Percentiles rank a stretch among this genome's conserved stretches.
These are phyloP conservation scores for Laspeyria flexula DNA, from an alignment of 2,888 invertebrate genomes.

Conservation along the genomic window DNA sequence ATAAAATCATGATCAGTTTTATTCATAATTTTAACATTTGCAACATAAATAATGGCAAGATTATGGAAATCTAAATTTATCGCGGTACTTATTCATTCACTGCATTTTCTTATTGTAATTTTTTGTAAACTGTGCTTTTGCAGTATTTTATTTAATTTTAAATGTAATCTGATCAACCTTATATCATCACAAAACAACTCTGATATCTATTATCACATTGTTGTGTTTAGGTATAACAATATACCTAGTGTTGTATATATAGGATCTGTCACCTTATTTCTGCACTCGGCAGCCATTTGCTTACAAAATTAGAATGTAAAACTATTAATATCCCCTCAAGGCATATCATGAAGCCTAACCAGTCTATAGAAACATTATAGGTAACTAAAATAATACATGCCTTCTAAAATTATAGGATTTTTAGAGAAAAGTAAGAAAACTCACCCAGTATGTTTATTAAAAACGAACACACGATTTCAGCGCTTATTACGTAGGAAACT, in stretches of 20 bases:
- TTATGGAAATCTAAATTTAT: no score
- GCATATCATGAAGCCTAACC: conserved; percentile 28
- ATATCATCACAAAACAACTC: no score
- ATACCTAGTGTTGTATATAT: conserved; percentile 45
- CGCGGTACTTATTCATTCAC: no score
- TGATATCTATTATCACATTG: conserved; percentile 19
- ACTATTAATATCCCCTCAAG: conserved; percentile 67
- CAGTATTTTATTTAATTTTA: no score
- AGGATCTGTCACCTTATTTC: conserved; percentile 73
- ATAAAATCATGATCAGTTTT: no score
- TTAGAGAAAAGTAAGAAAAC: conserved; percentile 63
- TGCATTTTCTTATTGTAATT: no score
- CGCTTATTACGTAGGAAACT: conserved; percentile 85
- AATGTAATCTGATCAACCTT: no score
- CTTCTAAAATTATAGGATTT: conserved; percentile 35
- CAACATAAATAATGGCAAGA: no score
- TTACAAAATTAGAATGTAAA: conserved; percentile 81
- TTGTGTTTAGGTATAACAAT: conserved; percentile 15
- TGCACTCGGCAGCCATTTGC: conserved; percentile 85
- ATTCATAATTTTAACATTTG: no score
- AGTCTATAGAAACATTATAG: conserved; percentile 20
- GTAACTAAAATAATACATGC: conserved; percentile 29
- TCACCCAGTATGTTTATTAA: conserved; percentile 78
- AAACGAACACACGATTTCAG: conserved; percentile 84
- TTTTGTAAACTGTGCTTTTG: no score